These are phyloP conservation scores for Oikopleura albicans DNA, from an alignment of 23 tunicate genomes.

Conservation along the genomic window DNA sequence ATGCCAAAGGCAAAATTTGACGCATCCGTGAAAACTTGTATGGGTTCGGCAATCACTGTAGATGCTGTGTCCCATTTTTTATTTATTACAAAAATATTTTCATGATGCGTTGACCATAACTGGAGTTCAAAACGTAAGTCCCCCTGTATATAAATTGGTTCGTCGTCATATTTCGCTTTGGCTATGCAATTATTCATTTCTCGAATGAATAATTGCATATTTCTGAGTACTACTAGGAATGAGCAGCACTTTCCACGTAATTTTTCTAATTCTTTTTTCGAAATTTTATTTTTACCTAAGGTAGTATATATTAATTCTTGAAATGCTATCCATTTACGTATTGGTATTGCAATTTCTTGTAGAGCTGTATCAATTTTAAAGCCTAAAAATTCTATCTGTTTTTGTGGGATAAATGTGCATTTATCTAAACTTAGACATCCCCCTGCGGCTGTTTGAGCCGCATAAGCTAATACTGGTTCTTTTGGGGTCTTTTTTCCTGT, in stretches of 20 bases:
- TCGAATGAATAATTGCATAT: background rate
- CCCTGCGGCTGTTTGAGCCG: background rate
- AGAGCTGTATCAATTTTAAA: background rate
- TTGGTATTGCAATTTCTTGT: background rate
- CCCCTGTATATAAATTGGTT: too few relatives aligned
- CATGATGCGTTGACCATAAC: background rate
- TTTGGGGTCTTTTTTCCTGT: background rate
- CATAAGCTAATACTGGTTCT: background rate
- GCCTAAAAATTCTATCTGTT: background rate
- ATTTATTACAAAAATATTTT: too few relatives aligned
- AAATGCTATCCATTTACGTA: background rate
- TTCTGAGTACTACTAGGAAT: background rate
- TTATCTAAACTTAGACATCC: background rate
- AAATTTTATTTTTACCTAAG: background rate
- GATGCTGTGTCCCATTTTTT: background rate
- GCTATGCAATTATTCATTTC: background rate
- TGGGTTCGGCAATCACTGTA: background rate
- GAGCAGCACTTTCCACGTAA: background rate
- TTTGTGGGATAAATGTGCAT: background rate
- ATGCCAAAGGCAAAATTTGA: background rate
- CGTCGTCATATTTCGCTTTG: background rate
- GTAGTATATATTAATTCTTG: background rate
- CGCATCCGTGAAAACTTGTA: background rate
- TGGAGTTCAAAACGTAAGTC: background rate
- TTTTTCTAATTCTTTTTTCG: background rate